Base-by-base conservation (phyloP, 2,888 invertebrate genomes). In the Myopa tessellatipennis region DNA sequence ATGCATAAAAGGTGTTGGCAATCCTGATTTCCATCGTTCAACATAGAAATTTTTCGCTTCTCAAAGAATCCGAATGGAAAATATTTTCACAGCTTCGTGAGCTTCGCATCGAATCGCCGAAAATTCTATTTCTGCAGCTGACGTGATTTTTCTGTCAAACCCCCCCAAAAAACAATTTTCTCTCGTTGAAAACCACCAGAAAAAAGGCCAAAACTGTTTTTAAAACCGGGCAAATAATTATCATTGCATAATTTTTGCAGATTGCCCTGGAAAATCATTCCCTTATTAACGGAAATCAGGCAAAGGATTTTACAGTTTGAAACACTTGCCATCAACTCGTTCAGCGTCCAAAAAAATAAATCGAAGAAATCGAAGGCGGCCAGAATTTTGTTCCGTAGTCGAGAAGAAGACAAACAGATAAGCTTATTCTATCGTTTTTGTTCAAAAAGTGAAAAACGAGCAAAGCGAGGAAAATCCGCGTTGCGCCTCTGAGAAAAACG, bases 71-170 rank as follows among this genome's bases (percentile, higher is more conserved):
- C 45, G 45, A 45, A 45, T 45, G 45, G 10, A 45, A 45, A 45
- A 1, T 6, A 16, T 71, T 67, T 75, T 78, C 78, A 80, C 80
- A 80, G 80, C 78, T 79, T 80, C 79, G 79, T 80, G 78, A 80
- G 80, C 80, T 79, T 73, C 65, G 77, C 77, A 76, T 72, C 77
- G 79, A 79, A 77, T 77, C 78, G 74, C 70, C 77, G 79, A 81
- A 78, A 80, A 76, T 77, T 81, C 80, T 82, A 82, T 81, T 83
- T 81, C 79, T 79, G 82, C 81, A 81, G 78, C 81, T 82, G 82
- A 82, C 82, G 82, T 82, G 80, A 82, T 80, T 80, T 82, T 81
- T 79, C 75, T 79, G 81, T 81, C 79, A 77, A 80, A 77, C 81
- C 79, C 79, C 77, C 77, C 74, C 45, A 77, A 80, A 76, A 76